Conservation (phyloP, 2,113 vertebrate species). For the Okapia johnstoni region DNA sequence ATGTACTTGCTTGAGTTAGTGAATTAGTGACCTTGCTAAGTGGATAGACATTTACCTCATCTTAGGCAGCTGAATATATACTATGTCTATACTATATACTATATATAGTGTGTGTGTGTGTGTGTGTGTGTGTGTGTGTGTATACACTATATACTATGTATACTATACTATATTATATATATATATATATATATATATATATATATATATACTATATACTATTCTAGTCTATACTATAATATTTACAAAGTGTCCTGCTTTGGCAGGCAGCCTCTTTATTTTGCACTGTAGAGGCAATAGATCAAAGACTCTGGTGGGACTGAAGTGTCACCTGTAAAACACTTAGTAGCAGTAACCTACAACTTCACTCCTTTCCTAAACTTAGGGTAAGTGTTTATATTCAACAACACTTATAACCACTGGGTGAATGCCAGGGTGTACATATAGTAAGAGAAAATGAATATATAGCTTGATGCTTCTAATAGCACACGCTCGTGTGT, state of each 20-base stretch:
- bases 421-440: not conserved
- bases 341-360: fast-evolving
- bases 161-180: too few species aligned
- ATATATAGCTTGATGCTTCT: not conserved
- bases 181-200: too few species aligned
- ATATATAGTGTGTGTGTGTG: too few species aligned
- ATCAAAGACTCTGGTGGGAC: not conserved
- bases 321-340: not conserved
- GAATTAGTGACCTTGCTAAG: not conserved
- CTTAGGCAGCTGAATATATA: not conserved
- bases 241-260: too few species aligned
- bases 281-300: not conserved
- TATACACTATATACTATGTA: too few species aligned
- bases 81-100: not conserved
- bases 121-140: too few species aligned
- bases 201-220: too few species aligned
- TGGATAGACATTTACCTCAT: not conserved
- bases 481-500: not conserved
- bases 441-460: not conserved
- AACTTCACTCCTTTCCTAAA: not conserved
- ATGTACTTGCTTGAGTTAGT: not conserved
- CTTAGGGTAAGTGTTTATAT: not conserved
- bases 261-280: not conserved
- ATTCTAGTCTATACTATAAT: too few species aligned
- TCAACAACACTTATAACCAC: not conserved